Base-by-base conservation (phyloP, 2,888 invertebrate species). In the Endomychus coccineus region DNA sequence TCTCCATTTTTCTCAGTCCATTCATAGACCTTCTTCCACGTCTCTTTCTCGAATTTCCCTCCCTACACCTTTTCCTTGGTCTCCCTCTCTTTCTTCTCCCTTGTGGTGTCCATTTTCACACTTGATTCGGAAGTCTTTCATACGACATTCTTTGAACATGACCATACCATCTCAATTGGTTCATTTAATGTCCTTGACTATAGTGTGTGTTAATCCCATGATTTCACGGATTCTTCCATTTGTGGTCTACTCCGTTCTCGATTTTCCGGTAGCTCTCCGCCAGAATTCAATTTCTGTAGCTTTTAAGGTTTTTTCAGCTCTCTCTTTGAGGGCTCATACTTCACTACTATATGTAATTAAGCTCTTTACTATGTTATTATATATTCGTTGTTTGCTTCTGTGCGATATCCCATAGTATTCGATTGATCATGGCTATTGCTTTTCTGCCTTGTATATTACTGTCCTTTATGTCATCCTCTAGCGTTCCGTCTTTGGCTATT, bases 141-240 rank as follows among this genome's bases (percentile, higher is more conserved):
- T n/a, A n/a, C n/a, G 27, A n/a, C 27, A 27, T 27, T 27, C 27
- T 27, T 11, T 7, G 23, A 11, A 23, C 23, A 11, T 23, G 23
- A 4, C 7, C 7, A 7, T 23, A 23, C 23, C 23, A 7, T 10
- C 3, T 23, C 7, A 23, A 11, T 11, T 23, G 23, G 10, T 23
- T n/a, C 10, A 11, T 27, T 27, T 12, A 14, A 27, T 27, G 27
- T 27, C 12, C 6, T 12, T 15, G 3, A 12, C 12, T 14, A 10
- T 10, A 6, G 13, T 15, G 14, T 27, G 27, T 10, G 13, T 6
- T 27, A n/a, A n/a, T n/a, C n/a, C 12, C 12, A 27, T 27, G 7
- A 1, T 27, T 12, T 27, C 6, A 7, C 12, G 13, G 13, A 27
- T 12, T 3, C 6, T 12, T 6, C 15, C 27, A 12, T 27, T 12